Evolutionary conservation across 1,140 invertebrate species (phyloP), one percentile per base, ranked within the genome.

Genomic region (Eufriesea mexicana): DNA sequence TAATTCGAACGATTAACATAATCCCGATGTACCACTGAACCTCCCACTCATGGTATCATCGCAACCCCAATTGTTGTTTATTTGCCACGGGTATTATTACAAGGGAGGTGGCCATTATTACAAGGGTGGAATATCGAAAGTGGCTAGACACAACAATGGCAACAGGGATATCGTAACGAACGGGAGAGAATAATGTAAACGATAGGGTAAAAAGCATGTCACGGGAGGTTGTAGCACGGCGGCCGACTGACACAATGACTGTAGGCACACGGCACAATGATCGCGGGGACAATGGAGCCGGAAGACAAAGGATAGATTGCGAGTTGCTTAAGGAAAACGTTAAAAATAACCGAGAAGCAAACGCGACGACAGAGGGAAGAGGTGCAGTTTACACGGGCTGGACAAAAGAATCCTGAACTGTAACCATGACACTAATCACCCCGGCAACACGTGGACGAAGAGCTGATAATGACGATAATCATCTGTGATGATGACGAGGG

Each of bases 301-400:
- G 6, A 12, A 57, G 71, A 73, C 71, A 73, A 73, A 57, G 54
- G 54, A 73, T 42, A 16, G 28, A 23, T 57, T 51, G 68, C 47
- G 10, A n/a, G 71, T 73, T 73, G 54, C 71, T 73, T 59, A 73
- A 73, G 71, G 35, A 73, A 73, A 73, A 28, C 71, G 71, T 73
- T 73, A 73, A 73, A 73, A 73, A 73, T 73, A 73, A 45, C 71
- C 23, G 23, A 72, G 51, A 55, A 42, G 51, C 28, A 45, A 45
- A n/a, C 35, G 71, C 8, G 35, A 42, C 54, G 54, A 28, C 5
- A 28, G n/a, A 51, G 35, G 23, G 0, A 73, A 57, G 12, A 45
- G 35, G n/a, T 8, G 28, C 23, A 23, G 70, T 72, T 72, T 72
- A 72, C 35, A 73, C 51, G 7, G 7, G 20, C 28, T 5, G 35